Conservation (phyloP, 2,888 invertebrate genomes). For the Morinoia aosen region DNA sequence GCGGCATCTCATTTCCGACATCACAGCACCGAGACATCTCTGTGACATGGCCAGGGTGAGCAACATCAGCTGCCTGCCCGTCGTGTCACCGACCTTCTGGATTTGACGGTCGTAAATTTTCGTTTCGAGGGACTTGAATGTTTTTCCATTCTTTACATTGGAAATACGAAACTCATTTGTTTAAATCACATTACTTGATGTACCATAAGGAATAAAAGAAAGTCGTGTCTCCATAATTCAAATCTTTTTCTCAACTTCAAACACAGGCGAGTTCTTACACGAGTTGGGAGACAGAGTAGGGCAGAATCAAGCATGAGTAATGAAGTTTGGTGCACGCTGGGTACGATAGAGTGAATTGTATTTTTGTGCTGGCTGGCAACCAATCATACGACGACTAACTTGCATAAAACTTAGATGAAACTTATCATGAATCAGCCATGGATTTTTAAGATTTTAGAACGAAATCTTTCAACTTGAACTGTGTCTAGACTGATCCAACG, state of each 20-base stretch:
- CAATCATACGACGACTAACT: not conserved
- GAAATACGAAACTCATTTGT: not conserved
- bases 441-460: not conserved
- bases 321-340: not conserved
- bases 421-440: not conserved
- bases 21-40: not conserved
- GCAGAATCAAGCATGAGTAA: not conserved
- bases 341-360: not conserved
- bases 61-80: not conserved
- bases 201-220: not conserved
- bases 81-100: not conserved
- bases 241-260: constrained; percentile 1
- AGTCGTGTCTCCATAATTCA: not conserved
- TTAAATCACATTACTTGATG: not conserved
- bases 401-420: not conserved
- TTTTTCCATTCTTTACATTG: not conserved
- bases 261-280: not conserved
- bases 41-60: not conserved
- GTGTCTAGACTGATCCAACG: not conserved
- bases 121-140: not conserved
- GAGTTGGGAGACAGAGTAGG: not conserved
- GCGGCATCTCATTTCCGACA: not conserved
- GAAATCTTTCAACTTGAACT: not conserved
- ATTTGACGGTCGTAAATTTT: not conserved
- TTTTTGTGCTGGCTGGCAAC: not conserved